phyloP scores from a whole-genome alignment of 2,888 invertebrate species.

The Apotomis turbidana region DNA sequence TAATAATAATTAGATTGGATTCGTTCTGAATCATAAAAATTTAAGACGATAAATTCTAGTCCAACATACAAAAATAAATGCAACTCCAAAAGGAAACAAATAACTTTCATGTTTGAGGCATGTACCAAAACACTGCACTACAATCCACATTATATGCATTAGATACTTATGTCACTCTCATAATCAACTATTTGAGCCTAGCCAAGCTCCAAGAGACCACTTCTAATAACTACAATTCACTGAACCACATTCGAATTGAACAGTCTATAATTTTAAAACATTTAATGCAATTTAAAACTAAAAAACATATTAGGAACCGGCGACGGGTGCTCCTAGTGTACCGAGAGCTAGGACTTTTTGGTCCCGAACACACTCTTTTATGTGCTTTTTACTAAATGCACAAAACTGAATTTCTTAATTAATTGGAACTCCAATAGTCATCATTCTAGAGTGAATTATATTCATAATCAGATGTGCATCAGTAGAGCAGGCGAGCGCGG shows the following conservation, averaged over 20 bases:
- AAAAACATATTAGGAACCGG: slow-evolving; percentile 1
- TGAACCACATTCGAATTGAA: neutral
- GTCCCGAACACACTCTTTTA: too few relatives aligned
- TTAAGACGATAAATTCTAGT: neutral
- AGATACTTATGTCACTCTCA: slow-evolving; percentile 31
- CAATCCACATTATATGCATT: slow-evolving; percentile 36
- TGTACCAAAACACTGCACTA: slow-evolving; percentile 24
- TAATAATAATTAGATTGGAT: neutral
- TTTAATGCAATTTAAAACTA: slow-evolving; percentile 2
- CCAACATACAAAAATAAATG: neutral
- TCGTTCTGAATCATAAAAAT: too few relatives aligned
- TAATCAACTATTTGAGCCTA: slow-evolving; percentile 19
- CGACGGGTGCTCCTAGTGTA: neutral
- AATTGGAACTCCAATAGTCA: neutral
- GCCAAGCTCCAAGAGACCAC: neutral
- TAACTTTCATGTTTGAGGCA: slow-evolving; percentile 9
- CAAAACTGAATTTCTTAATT: neutral
- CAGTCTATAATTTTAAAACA: slow-evolving; percentile 3
- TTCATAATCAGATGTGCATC: slow-evolving; percentile 14
- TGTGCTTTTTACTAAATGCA: neutral
- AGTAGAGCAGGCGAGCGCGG: too few relatives aligned
- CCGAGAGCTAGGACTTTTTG: neutral
- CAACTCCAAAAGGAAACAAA: neutral
- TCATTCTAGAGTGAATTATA: neutral
- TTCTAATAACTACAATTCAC: neutral